Evolutionary conservation across 2,113 vertebrate species (phyloP).

Genomic region (Sander lucioperca): DNA sequence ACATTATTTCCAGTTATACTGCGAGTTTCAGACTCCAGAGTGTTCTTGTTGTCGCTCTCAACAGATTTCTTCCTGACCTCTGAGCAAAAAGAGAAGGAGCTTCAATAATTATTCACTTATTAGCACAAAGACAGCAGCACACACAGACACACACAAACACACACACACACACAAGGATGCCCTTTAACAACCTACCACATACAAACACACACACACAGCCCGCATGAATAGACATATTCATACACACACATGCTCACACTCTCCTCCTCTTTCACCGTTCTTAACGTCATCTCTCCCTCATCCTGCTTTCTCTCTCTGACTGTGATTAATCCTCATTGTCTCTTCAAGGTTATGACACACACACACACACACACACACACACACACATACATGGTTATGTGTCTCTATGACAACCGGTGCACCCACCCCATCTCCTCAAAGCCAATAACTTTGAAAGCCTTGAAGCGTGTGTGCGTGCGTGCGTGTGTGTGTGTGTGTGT

Average conservation of each 20-base stretch:
- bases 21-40: not conserved
- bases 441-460: slow-evolving; percentile 75
- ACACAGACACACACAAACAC: slow-evolving; percentile 23
- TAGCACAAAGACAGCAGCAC: slow-evolving; percentile 45
- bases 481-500: slow-evolving; percentile 38
- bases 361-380: slow-evolving; percentile 44
- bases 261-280: slow-evolving; percentile 27
- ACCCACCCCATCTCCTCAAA: slow-evolving; percentile 64
- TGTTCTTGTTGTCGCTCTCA: not conserved
- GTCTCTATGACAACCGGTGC: slow-evolving; percentile 74
- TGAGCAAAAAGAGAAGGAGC: slow-evolving; percentile 38
- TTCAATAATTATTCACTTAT: slow-evolving; percentile 63
- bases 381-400: slow-evolving; percentile 46
- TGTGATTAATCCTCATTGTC: slow-evolving; percentile 84
- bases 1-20: not conserved
- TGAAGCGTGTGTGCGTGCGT: slow-evolving; percentile 27
- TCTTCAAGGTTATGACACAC: slow-evolving; percentile 78
- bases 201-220: slow-evolving; percentile 11
- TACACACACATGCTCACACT: not conserved
- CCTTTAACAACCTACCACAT: slow-evolving; percentile 3
- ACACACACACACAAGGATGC: not conserved
- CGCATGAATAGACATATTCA: not conserved
- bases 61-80: slow-evolving; percentile 53
- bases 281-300: slow-evolving; percentile 60
- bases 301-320: slow-evolving; percentile 68